Percentiles rank a stretch among this genome's conserved stretches.
These are phyloP conservation scores for Epiblema foenella DNA, from an alignment of 2,888 invertebrate genomes.

Conservation along the genomic window DNA sequence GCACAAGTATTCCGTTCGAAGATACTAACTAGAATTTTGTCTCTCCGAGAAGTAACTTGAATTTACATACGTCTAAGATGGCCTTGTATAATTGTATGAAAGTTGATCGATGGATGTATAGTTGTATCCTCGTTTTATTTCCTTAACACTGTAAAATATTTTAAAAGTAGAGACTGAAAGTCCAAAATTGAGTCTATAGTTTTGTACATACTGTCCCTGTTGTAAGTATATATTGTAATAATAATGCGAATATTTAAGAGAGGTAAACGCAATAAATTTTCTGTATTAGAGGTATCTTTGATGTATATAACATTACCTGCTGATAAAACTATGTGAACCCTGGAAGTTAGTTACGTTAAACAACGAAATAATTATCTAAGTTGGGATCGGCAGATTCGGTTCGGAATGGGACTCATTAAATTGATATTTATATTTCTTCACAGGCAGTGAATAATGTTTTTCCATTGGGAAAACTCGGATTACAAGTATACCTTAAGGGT, in stretches of 20 bases:
- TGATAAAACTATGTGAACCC: slow-evolving; percentile 56
- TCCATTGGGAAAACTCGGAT: too few species aligned
- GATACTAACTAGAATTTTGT: slow-evolving; percentile 56
- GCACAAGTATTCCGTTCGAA: slow-evolving; percentile 44
- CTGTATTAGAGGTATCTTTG: slow-evolving; percentile 77
- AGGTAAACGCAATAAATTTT: slow-evolving; percentile 81
- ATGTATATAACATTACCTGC: slow-evolving; percentile 72
- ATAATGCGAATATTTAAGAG: slow-evolving; percentile 78
- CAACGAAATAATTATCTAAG: slow-evolving; percentile 58
- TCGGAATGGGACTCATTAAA: slow-evolving; percentile 44
- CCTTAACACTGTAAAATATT: slow-evolving; percentile 68
- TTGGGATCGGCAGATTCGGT: slow-evolving; percentile 48
- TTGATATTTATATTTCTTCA: background rate
- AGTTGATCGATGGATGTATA: slow-evolving; percentile 60
- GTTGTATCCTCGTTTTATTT: slow-evolving; percentile 66
- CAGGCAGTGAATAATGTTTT: too few species aligned
- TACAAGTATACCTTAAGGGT: too few species aligned
- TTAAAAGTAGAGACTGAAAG: slow-evolving; percentile 83
- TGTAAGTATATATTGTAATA: slow-evolving; percentile 80
- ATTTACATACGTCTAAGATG: slow-evolving; percentile 65
- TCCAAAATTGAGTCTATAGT: slow-evolving; percentile 84
- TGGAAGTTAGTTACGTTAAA: slow-evolving; percentile 57
- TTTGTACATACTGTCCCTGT: slow-evolving; percentile 82
- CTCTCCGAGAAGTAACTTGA: slow-evolving; percentile 53
- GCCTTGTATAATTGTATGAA: slow-evolving; percentile 78